phyloP scores from a whole-genome alignment of 2,113 vertebrate genomes.

The Lasiurus borealis region DNA sequence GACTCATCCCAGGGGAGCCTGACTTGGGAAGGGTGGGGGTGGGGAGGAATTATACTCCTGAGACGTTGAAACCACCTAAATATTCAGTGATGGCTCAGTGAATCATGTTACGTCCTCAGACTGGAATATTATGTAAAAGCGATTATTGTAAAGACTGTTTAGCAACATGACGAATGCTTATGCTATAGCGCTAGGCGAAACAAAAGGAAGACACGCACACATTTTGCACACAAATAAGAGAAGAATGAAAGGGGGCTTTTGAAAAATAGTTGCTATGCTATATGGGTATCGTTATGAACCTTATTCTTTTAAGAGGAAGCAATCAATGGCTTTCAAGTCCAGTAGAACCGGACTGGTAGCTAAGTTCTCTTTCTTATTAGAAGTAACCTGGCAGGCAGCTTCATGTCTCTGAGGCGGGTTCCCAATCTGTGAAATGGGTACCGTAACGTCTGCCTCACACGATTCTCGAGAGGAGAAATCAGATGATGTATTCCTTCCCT shows the following conservation, averaged over 20 bases:
- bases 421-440: conserved; percentile 11
- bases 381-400: background rate
- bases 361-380: background rate
- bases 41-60: background rate
- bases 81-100: conserved; percentile 32
- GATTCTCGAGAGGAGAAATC: conserved; percentile 32
- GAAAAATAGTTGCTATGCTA: background rate
- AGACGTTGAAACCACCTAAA: conserved; percentile 23
- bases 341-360: background rate
- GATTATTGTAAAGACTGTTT: conserved; percentile 37
- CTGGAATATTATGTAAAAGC: conserved; percentile 49
- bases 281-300: background rate
- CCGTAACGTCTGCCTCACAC: background rate
- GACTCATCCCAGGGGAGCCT: conserved; percentile 30
- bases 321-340: background rate
- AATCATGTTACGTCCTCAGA: conserved; percentile 38
- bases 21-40: background rate
- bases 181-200: background rate
- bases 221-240: conserved; percentile 7
- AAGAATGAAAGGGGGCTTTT: background rate
- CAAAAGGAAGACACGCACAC: background rate
- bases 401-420: background rate
- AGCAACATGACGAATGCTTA: conserved; percentile 8
- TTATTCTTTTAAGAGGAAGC: conserved; percentile 16
- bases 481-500: background rate